Evolutionary conservation across 2,888 invertebrate genomes (phyloP).

Genomic region (Agriopis marginaria): DNA sequence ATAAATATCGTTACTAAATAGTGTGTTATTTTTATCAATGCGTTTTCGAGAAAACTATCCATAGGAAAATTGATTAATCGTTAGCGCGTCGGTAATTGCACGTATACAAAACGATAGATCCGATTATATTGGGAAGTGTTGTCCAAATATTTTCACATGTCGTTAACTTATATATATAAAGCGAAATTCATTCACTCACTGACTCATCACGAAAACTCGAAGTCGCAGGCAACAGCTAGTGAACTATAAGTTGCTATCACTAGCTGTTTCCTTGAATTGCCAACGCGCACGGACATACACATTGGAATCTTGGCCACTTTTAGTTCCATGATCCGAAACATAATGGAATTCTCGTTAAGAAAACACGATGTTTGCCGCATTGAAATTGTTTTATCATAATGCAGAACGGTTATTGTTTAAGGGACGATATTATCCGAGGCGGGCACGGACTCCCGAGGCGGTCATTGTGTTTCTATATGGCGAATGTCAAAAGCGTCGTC

Average conservation of each 20-base stretch:
- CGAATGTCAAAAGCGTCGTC: constrained; percentile 86
- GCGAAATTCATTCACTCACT: no score
- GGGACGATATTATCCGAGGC: constrained; percentile 81
- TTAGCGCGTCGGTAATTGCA: constrained; percentile 32
- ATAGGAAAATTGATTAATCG: constrained; percentile 45
- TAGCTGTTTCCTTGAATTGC: constrained; percentile 32
- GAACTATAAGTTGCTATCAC: constrained; percentile 39
- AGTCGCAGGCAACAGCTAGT: not conserved
- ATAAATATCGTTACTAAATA: constrained; percentile 55
- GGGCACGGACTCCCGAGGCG: constrained; percentile 78
- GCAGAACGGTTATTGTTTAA: constrained; percentile 82
- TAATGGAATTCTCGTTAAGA: constrained; percentile 78
- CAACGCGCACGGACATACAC: constrained; percentile 42
- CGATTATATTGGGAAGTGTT: constrained; percentile 36
- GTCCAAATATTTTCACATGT: constrained; percentile 42
- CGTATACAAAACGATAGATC: constrained; percentile 31
- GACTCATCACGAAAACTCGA: no score
- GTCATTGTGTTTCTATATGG: constrained; percentile 86
- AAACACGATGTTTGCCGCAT: constrained; percentile 79
- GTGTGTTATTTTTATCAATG: constrained; percentile 38
- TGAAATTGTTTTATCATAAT: constrained; percentile 85
- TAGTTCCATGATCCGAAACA: constrained; percentile 58
- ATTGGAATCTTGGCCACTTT: constrained; percentile 60
- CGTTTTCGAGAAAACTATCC: constrained; percentile 42
- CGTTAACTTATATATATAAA: constrained; percentile 21